Evolutionary conservation across 2,113 vertebrate species (phyloP).

Genomic region (Dendrocopos noguchii): DNA sequence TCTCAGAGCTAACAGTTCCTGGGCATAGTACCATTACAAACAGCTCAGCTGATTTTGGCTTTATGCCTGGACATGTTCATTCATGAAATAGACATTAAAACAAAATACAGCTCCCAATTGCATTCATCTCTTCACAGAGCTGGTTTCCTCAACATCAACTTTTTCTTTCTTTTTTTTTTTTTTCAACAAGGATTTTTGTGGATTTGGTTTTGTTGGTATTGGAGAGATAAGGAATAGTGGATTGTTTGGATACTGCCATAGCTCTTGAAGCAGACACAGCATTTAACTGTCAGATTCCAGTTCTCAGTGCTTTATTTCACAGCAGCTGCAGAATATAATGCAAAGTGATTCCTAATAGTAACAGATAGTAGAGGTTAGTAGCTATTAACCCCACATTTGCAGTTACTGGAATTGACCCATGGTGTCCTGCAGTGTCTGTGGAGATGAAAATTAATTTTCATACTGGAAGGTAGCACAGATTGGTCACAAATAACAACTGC

Average conservation of each 20-base stretch:
- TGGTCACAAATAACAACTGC: not conserved
- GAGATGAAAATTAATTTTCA: not conserved
- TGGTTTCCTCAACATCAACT: not conserved
- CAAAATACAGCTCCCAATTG: conserved; percentile 49
- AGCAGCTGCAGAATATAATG: not conserved
- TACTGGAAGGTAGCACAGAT: not conserved
- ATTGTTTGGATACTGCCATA: not conserved
- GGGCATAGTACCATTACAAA: conserved; percentile 54
- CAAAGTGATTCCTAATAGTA: not conserved
- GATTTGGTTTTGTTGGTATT: not conserved
- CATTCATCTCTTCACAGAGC: not conserved
- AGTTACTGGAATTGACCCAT: not conserved
- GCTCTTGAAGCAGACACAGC: not conserved
- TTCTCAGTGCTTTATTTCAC: not conserved
- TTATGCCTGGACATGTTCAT: conserved; percentile 55
- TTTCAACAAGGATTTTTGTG: not conserved
- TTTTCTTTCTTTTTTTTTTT: not conserved
- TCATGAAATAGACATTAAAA: conserved; percentile 49
- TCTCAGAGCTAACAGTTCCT: conserved; percentile 2
- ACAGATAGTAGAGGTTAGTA: not conserved
- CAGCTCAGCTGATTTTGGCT: conserved; percentile 55
- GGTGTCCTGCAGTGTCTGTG: not conserved
- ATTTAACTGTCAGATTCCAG: not conserved
- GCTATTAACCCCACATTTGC: not conserved
- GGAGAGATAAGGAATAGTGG: not conserved